A percentile compares a stretch with the other conserved stretches of the same genome.
These are phyloP conservation scores for Limnodromus scolopaceus DNA, from an alignment of 2,797 vertebrate genomes.

Conservation along the genomic window DNA sequence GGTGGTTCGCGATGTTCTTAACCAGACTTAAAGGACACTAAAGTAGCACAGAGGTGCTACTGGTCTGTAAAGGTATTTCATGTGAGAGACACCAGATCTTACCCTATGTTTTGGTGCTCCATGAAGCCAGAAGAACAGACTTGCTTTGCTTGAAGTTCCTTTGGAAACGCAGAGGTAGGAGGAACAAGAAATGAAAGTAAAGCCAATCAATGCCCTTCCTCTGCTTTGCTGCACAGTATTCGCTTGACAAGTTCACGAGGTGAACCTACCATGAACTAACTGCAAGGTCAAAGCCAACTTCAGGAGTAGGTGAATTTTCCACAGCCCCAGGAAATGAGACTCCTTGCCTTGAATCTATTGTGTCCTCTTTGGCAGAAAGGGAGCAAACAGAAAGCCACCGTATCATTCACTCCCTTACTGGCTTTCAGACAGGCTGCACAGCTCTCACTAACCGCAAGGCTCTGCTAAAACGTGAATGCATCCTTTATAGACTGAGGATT, in stretches of 20 bases:
- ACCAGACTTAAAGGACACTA: neutral
- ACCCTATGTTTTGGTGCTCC: neutral
- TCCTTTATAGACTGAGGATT: neutral
- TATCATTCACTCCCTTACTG: fast-evolving
- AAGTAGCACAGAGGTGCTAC: neutral
- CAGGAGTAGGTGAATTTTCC: neutral
- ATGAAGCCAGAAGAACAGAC: neutral
- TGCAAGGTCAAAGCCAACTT: neutral
- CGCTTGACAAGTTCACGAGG: neutral
- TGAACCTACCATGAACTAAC: neutral
- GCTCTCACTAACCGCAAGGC: neutral
- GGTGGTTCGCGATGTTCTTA: neutral
- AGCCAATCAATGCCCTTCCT: neutral
- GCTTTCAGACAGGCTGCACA: neutral
- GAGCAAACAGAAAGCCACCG: neutral
- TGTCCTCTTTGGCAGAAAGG: neutral
- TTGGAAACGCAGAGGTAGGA: neutral
- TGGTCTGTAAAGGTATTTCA: neutral
- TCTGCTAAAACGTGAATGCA: neutral
- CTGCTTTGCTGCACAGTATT: neutral
- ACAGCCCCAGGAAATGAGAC: neutral
- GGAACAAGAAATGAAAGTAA: neutral
- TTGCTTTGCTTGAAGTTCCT: neutral
- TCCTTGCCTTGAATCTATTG: neutral
- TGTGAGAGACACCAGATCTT: fast-evolving